Evolutionary conservation across 2,113 vertebrate genomes (phyloP).

Genomic region (Tachysurus fulvidraco): DNA sequence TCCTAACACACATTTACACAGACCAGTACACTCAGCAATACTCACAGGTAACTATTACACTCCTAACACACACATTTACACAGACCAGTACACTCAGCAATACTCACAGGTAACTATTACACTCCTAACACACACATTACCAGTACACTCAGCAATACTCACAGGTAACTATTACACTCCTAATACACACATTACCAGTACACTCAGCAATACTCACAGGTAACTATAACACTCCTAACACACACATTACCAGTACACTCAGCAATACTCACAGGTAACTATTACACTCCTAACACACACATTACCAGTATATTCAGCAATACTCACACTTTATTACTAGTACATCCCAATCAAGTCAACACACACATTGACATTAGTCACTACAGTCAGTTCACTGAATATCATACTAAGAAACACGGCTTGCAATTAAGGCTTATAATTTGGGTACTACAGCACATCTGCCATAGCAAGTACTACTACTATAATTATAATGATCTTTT

Average conservation of each 20-base stretch:
- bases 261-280: constrained; percentile 73
- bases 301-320: background rate
- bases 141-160: background rate
- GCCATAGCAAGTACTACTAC: no score
- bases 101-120: constrained; percentile 15
- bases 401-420: no score
- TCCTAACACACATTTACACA: no score
- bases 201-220: no score
- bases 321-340: constrained; percentile 1
- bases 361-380: background rate
- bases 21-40: no score
- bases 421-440: background rate
- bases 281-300: background rate
- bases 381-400: background rate
- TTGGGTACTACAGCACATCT: background rate
- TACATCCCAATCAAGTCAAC: background rate
- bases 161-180: no score
- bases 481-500: no score
- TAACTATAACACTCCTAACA: no score
- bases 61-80: no score
- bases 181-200: no score
- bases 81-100: constrained; percentile 1
- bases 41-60: no score
- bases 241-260: no score
- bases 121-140: background rate